These are phyloP conservation scores for Equus quagga DNA, from an alignment of 2,113 vertebrate species.

Conservation along the genomic window DNA sequence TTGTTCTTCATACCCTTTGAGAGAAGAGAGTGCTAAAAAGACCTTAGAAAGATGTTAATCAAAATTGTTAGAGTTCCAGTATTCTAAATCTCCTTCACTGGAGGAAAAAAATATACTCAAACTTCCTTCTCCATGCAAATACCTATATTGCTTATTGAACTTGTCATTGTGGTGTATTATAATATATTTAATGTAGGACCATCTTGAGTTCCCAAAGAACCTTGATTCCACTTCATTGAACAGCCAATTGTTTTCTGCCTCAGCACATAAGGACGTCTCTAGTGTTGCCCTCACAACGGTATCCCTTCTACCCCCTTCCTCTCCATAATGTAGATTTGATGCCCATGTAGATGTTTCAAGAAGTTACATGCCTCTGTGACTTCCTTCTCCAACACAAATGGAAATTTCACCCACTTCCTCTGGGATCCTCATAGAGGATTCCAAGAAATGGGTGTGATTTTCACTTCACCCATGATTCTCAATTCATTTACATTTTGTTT, in stretches of 20 bases:
- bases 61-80: slow-evolving; percentile 48
- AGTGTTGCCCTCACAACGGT: background rate
- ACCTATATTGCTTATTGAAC: background rate
- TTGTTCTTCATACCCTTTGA: slow-evolving; percentile 77
- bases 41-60: slow-evolving; percentile 56
- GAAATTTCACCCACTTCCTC: background rate
- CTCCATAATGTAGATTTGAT: background rate
- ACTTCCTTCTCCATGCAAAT: background rate
- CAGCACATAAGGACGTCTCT: background rate
- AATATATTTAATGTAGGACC: background rate
- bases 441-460: background rate
- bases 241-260: background rate
- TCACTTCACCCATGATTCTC: background rate
- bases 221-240: background rate
- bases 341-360: background rate
- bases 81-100: slow-evolving; percentile 47
- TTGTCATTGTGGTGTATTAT: background rate
- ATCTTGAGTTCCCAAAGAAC: background rate
- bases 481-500: background rate
- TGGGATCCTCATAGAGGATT: background rate
- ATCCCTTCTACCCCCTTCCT: background rate
- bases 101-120: background rate
- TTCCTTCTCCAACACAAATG: background rate
- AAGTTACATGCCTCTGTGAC: background rate
- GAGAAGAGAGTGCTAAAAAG: slow-evolving; percentile 68